These are phyloP conservation scores for Caenorhabditis brenneri DNA, from an alignment of 1,140 invertebrate genomes.

Conservation along the genomic window DNA sequence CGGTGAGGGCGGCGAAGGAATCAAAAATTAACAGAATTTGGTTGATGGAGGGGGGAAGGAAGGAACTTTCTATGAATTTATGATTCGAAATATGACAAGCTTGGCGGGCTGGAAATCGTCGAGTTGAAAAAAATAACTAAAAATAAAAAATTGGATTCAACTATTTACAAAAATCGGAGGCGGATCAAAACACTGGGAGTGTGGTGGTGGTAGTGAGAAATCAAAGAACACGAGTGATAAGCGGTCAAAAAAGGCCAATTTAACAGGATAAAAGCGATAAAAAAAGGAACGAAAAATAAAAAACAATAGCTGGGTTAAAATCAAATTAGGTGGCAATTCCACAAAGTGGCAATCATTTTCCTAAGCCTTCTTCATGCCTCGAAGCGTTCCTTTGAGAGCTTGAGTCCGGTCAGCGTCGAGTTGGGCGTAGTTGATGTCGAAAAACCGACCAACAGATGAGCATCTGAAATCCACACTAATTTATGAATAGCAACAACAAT, in stretches of 20 bases:
- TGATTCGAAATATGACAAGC: background rate
- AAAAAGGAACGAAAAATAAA: background rate
- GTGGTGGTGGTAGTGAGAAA: too few relatives aligned
- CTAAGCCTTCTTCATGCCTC: background rate
- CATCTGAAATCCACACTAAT: background rate
- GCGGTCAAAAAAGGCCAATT: too few relatives aligned
- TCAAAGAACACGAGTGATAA: too few relatives aligned
- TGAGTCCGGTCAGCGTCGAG: slow-evolving; percentile 1
- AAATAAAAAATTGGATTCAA: background rate
- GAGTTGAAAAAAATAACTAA: too few relatives aligned
- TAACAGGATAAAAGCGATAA: background rate
- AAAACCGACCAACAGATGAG: background rate
- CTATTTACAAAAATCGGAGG: background rate
- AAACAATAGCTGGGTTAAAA: background rate
- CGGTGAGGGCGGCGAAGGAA: background rate
- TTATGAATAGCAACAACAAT: too few relatives aligned
- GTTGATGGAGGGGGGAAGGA: background rate
- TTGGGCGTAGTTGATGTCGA: slow-evolving; percentile 19
- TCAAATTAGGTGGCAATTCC: background rate
- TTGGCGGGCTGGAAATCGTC: too few relatives aligned
- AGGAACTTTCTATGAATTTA: background rate
- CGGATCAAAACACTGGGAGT: too few relatives aligned
- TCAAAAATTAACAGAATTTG: background rate
- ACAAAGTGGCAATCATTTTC: background rate
- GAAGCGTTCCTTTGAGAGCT: background rate